phyloP scores from a whole-genome alignment of 92 coral and sea anemone species.

The Chrysogorgia sp. region DNA sequence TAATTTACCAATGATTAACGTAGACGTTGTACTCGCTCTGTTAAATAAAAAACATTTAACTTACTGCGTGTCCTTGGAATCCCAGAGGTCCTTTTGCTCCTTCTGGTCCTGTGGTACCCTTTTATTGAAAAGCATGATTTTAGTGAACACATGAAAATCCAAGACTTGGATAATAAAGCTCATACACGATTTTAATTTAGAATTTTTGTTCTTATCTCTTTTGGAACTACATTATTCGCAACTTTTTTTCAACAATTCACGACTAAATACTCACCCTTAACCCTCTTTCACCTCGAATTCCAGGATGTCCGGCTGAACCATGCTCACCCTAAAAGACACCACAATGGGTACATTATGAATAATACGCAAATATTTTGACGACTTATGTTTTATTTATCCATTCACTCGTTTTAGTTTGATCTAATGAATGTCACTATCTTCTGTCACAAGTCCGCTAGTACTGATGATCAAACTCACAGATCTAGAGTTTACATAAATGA shows the following conservation, averaged over 20 bases:
- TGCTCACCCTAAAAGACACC: slow-evolving; percentile 40
- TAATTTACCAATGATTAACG: no score
- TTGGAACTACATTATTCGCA: no score
- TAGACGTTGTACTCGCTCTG: no score
- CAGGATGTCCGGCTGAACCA: slow-evolving; percentile 68
- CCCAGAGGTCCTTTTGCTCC: slow-evolving; percentile 70
- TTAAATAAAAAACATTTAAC: background rate
- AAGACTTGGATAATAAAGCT: no score
- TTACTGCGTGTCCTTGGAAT: slow-evolving; percentile 61
- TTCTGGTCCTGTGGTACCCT: slow-evolving; percentile 61
- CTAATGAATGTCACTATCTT: no score
- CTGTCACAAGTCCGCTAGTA: no score
- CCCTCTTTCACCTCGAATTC: slow-evolving; percentile 47
- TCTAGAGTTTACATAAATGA: no score
- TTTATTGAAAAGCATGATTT: slow-evolving; percentile 15
- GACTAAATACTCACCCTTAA: slow-evolving; percentile 10
- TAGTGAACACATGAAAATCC: background rate
- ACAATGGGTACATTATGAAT: background rate
- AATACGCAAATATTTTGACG: background rate
- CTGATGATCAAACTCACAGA: no score
- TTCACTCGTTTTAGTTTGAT: no score
- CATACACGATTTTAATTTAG: no score
- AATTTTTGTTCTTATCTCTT: no score
- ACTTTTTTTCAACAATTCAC: no score
- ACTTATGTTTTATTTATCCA: background rate